Evolutionary conservation across 2,797 vertebrate species (phyloP).

Genomic region (Synanceia verrucosa): DNA sequence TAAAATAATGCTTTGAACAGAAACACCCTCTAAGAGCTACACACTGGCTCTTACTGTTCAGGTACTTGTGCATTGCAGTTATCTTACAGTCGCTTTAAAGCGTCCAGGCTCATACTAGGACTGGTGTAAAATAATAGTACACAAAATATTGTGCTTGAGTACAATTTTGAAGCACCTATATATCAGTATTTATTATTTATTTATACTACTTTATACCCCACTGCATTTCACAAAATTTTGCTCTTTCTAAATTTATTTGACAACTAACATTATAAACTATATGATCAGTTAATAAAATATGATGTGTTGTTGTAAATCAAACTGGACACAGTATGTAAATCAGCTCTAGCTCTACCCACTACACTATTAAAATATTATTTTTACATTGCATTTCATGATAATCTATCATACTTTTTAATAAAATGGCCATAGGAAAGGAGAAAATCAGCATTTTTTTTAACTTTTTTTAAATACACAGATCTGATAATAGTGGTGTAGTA

Average conservation of each 20-base stretch:
- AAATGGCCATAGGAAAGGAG: background rate
- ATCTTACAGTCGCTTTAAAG: background rate
- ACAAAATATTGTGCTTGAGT: background rate
- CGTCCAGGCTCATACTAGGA: too few relatives aligned
- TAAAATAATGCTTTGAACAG: background rate
- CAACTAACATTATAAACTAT: too few relatives aligned
- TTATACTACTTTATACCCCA: background rate
- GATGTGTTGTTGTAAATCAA: background rate
- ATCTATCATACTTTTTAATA: background rate
- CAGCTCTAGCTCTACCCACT: background rate
- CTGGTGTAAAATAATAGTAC: background rate
- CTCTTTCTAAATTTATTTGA: background rate
- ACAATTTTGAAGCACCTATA: background rate
- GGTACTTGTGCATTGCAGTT: background rate
- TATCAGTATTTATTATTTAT: background rate
- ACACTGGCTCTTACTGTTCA: background rate
- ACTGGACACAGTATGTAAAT: background rate
- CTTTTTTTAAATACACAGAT: background rate
- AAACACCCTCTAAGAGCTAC: background rate
- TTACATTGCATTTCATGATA: background rate
- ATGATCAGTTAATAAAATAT: background rate
- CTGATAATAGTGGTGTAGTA: background rate
- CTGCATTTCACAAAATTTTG: background rate
- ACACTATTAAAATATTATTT: background rate
- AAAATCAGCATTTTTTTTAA: background rate